Conservation (phyloP, 2,888 invertebrate species). For the Stenurella melanura region DNA sequence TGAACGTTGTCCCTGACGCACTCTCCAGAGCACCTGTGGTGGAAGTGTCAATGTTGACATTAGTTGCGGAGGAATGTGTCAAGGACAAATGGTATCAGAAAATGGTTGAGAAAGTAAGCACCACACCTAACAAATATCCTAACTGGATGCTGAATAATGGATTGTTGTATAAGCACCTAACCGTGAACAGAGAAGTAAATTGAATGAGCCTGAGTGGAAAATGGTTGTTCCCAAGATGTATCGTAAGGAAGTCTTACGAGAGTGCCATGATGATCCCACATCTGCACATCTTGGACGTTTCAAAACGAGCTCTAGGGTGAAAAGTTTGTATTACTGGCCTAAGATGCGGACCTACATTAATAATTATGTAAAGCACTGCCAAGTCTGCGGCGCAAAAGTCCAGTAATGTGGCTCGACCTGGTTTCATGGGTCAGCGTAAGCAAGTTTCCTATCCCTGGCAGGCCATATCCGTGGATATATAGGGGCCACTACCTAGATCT, state of each 20-base stretch:
- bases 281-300: not conserved
- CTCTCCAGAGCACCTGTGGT: not conserved
- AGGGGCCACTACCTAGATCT: conserved; percentile 47
- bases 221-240: too few species aligned
- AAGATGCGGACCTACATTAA: too few species aligned
- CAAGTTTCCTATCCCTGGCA: conserved; percentile 13
- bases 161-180: too few species aligned
- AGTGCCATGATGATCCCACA: not conserved
- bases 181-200: too few species aligned
- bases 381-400: conserved; percentile 15
- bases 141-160: too few species aligned
- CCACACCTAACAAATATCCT: too few species aligned
- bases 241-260: not conserved
- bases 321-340: too few species aligned
- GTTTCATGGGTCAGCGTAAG: too few species aligned
- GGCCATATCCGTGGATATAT: not conserved
- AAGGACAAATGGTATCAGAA: not conserved
- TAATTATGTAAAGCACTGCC: conserved; percentile 3
- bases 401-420: not conserved
- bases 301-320: too few species aligned
- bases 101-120: too few species aligned
- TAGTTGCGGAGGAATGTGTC: not conserved
- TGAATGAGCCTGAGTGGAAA: too few species aligned
- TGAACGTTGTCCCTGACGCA: too few species aligned
- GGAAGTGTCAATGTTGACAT: not conserved